Base-by-base conservation (phyloP, 1,140 invertebrate species). In the Dysdera silvatica region DNA sequence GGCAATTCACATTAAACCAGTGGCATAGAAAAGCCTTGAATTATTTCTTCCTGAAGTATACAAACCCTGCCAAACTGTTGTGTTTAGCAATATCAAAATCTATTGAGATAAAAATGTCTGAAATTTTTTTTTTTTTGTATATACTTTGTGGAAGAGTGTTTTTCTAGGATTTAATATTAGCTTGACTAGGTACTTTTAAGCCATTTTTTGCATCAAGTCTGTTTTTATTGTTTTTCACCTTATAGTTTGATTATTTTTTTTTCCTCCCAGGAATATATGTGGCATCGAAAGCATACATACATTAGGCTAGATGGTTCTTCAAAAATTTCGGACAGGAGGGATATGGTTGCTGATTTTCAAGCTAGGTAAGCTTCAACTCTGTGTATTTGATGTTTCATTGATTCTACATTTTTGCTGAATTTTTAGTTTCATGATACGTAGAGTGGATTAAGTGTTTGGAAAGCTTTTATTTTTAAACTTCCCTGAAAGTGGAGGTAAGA, bases 341-440 rank as follows among this genome's bases (percentile, higher is more conserved):
- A 94, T 72, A 93, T 94, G 90, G 90, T 94, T 5, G 89, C 89
- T 1, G 89, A 94, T 79, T 95, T 94, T 76, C 87, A 94, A 79
- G 85, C 86, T 10, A 54, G 61, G 66, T 65, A 32, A 32, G 24
- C 45, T 16, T 2, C 4, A 43, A 40, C 14, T 49, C n/a, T 71
- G 35, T 16, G 5, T 54, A 14, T 20, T 45, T 53, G 16, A 33
- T 41, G 4, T 16, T 41, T 6, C 26, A 0, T 41, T 35, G 8
- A n/a, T n/a, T n/a, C n/a, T n/a, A n/a, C n/a, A n/a, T n/a, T n/a
- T n/a, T n/a, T n/a, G n/a, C n/a, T n/a, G n/a, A n/a, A n/a, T n/a
- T n/a, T n/a, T n/a, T n/a, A n/a, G n/a, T n/a, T n/a, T 12, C 14
- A 8, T 1, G 12, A 51, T 29, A 16, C 31, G 8, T 51, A 14